These are phyloP conservation scores for Elephas maximus DNA, from an alignment of 2,113 vertebrate genomes.

Conservation along the genomic window DNA sequence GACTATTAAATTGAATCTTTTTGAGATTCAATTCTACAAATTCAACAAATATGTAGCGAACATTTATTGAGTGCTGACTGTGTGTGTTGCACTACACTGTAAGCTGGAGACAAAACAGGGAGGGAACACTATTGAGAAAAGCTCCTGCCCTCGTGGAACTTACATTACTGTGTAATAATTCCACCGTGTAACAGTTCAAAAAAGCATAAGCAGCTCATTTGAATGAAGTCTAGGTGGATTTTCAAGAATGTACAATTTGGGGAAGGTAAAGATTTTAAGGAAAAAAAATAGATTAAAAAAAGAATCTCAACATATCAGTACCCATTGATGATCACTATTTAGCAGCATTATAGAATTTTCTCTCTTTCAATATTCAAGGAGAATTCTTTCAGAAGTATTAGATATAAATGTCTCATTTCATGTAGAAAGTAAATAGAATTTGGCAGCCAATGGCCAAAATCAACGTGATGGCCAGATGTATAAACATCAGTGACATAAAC, in stretches of 20 bases:
- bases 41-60: neutral
- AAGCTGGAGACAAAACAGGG: neutral
- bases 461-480: neutral
- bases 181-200: neutral
- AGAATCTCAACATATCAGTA: neutral
- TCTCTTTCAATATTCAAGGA: neutral
- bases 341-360: neutral
- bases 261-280: neutral
- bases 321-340: neutral
- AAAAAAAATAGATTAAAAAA: conserved; percentile 11
- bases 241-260: neutral
- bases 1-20: neutral
- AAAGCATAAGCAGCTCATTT: neutral
- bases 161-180: neutral
- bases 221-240: neutral
- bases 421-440: conserved; percentile 49
- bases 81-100: neutral
- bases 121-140: neutral
- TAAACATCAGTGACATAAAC: neutral
- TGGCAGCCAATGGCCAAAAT: neutral
- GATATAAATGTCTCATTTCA: neutral
- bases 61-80: neutral
- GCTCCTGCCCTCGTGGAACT: neutral
- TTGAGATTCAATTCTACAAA: neutral
- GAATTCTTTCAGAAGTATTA: conserved; percentile 25